Evolutionary conservation across 2,888 invertebrate species (phyloP).

Genomic region (Rhodophaea formosa): DNA sequence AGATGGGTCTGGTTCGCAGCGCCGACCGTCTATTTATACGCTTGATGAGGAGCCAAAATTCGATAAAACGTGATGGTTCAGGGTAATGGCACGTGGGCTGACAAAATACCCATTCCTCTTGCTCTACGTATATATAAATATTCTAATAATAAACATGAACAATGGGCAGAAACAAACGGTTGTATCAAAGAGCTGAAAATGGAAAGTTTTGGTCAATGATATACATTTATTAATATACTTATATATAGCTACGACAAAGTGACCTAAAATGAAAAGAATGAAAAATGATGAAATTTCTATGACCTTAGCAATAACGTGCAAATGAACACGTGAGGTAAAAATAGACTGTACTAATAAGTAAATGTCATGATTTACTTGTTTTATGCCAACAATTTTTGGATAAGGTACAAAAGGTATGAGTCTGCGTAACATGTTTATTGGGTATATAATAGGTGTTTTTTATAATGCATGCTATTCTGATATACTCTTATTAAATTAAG

Average conservation of each 20-base stretch:
- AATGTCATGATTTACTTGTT: neutral
- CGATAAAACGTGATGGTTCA: conserved; percentile 65
- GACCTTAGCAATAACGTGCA: conserved; percentile 24
- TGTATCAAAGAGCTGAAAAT: neutral
- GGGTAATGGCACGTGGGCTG: conserved; percentile 54
- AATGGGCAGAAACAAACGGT: neutral
- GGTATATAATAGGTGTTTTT: neutral
- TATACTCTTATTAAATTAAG: no score
- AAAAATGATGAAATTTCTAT: neutral
- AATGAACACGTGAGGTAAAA: conserved; percentile 22
- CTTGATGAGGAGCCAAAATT: conserved; percentile 63
- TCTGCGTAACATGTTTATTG: neutral
- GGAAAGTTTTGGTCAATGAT: conserved; percentile 24
- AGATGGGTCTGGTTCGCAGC: conserved; percentile 39
- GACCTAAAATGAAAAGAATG: conserved; percentile 30
- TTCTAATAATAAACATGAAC: neutral
- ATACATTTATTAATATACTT: no score
- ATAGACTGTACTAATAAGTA: neutral
- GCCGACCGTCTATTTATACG: conserved; percentile 43
- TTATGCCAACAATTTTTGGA: neutral
- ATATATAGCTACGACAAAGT: no score
- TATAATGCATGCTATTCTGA: no score
- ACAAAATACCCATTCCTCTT: conserved; percentile 24
- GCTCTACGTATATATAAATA: neutral
- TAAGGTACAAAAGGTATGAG: neutral